phyloP scores from a whole-genome alignment of 1,140 invertebrate genomes.

The Zaprionus kolodkinae region DNA sequence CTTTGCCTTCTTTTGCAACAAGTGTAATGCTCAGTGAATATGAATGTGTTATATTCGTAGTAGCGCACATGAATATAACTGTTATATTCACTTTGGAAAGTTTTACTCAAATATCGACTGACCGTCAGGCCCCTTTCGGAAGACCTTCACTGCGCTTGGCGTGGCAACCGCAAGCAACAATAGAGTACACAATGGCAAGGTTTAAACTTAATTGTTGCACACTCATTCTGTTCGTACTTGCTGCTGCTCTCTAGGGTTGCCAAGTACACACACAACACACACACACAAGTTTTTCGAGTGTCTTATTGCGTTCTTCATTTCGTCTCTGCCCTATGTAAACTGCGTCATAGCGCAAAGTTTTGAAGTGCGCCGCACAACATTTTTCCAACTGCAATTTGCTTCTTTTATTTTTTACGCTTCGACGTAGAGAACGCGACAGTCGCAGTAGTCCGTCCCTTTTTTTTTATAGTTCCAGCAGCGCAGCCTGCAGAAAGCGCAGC shows the following conservation, averaged over 20 bases:
- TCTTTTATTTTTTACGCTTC: slow-evolving; percentile 48
- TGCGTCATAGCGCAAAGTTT: slow-evolving; percentile 6
- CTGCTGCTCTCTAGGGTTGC: slow-evolving; percentile 18
- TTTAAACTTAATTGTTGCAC: slow-evolving; percentile 50
- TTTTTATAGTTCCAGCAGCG: background rate
- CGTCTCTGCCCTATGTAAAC: slow-evolving; percentile 3
- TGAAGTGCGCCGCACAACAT: slow-evolving; percentile 2
- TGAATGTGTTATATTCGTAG: too few relatives aligned
- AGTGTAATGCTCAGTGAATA: slow-evolving; percentile 22
- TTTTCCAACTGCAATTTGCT: slow-evolving; percentile 49
- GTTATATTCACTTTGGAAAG: slow-evolving; percentile 13
- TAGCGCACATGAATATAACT: background rate
- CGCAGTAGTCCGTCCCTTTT: slow-evolving; percentile 25
- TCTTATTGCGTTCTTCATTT: slow-evolving; percentile 43
- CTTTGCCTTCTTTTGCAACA: slow-evolving; percentile 48
- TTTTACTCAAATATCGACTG: slow-evolving; percentile 23
- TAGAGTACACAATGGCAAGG: slow-evolving; percentile 44
- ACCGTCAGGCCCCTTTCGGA: slow-evolving; percentile 8
- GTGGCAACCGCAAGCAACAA: slow-evolving; percentile 27
- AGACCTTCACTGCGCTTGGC: slow-evolving; percentile 5
- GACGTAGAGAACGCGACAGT: slow-evolving; percentile 11
- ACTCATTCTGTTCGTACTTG: slow-evolving; percentile 9
- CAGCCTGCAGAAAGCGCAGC: slow-evolving; percentile 43
- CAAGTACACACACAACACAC: background rate
- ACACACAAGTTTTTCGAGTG: slow-evolving; percentile 8